phyloP scores from a whole-genome alignment of 2,113 vertebrate genomes.

The Muscicapa adusta region DNA sequence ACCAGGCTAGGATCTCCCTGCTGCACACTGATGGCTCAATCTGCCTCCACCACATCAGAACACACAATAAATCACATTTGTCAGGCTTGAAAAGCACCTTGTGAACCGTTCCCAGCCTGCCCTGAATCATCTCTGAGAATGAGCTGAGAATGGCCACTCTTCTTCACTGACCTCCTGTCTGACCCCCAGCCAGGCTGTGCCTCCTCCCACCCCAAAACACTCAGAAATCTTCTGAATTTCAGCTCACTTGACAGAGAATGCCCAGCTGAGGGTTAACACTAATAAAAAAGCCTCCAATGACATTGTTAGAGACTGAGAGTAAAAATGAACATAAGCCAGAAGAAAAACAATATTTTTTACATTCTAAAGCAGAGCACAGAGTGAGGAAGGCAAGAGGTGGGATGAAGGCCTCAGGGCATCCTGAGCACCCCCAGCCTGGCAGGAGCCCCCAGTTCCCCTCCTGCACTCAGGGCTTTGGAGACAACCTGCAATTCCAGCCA shows the following conservation, averaged over 20 bases:
- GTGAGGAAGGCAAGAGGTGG: not conserved
- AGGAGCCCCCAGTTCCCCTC: not conserved
- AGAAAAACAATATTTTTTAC: not conserved
- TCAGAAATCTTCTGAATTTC: not conserved
- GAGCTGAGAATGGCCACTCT: not conserved
- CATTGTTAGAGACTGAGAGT: not conserved
- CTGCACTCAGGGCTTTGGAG: not conserved
- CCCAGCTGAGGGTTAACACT: not conserved
- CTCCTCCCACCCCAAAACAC: not conserved
- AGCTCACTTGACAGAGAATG: not conserved
- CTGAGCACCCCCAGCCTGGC: not conserved
- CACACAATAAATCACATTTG: not conserved
- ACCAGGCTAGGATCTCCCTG: fast-evolving
- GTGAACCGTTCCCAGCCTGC: not conserved
- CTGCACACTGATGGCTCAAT: not conserved
- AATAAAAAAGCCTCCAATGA: not conserved
- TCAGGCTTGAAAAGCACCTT: not conserved
- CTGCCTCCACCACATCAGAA: not conserved
- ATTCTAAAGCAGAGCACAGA: not conserved
- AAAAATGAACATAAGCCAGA: not conserved
- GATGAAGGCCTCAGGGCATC: not conserved
- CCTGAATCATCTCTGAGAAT: not conserved
- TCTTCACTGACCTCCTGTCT: not conserved
- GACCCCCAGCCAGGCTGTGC: not conserved
- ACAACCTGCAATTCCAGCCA: not conserved